Evolutionary conservation across 2,797 vertebrate genomes (phyloP).

Genomic region (Notoglanidium macrostoma): DNA sequence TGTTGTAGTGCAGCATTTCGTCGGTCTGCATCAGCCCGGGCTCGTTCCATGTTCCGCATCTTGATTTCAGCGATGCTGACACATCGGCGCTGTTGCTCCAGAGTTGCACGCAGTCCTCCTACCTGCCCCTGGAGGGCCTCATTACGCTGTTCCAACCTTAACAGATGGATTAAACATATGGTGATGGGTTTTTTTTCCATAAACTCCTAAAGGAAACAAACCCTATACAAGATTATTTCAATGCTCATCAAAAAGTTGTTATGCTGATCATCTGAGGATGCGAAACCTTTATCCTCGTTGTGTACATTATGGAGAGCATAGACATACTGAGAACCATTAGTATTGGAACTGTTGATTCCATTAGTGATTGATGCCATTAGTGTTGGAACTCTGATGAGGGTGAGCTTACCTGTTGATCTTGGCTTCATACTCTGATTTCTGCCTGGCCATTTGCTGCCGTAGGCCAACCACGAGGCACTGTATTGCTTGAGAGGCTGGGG

Average conservation of each 20-base stretch:
- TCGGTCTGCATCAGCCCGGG: slow-evolving; percentile 73
- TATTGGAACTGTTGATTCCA: no score
- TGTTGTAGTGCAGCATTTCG: slow-evolving; percentile 73
- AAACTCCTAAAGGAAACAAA: background rate
- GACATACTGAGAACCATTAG: background rate
- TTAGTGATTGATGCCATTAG: background rate
- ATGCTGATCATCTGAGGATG: background rate
- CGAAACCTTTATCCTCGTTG: background rate
- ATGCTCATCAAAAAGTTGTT: background rate
- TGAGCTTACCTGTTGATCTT: slow-evolving; percentile 72
- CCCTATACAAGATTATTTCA: background rate
- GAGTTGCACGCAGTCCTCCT: slow-evolving; percentile 60
- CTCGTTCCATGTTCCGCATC: slow-evolving; percentile 73
- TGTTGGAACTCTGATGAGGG: background rate
- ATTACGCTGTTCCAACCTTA: slow-evolving; percentile 78
- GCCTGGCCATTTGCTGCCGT: slow-evolving; percentile 71
- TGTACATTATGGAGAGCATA: background rate
- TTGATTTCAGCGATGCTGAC: slow-evolving; percentile 73
- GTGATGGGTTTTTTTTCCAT: background rate
- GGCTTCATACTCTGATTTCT: slow-evolving; percentile 71
- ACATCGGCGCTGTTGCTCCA: slow-evolving; percentile 76
- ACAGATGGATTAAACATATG: background rate
- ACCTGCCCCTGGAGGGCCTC: slow-evolving; percentile 74
- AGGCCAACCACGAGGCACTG: slow-evolving; percentile 66
- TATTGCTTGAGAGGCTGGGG: slow-evolving; percentile 51